Evolutionary conservation across 2,888 invertebrate genomes (phyloP).

Genomic region (Nephrocerus scutellatus): DNA sequence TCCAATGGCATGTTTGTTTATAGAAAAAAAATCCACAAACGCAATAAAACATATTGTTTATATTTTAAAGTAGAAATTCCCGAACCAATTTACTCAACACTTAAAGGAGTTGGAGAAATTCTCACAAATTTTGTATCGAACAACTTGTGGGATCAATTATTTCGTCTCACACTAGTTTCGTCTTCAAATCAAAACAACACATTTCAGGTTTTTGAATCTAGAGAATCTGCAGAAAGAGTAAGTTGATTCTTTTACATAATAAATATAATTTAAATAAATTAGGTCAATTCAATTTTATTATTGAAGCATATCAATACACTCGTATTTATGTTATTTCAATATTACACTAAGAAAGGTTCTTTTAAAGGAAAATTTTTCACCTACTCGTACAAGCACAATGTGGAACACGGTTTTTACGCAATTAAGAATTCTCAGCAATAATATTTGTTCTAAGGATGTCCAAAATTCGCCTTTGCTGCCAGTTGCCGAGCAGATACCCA

Average conservation of each 20-base stretch:
- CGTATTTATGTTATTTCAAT: background rate
- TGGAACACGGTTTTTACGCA: slow-evolving; percentile 57
- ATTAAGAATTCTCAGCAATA: slow-evolving; percentile 64
- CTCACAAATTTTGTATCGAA: slow-evolving; percentile 69
- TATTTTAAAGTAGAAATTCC: slow-evolving; percentile 66
- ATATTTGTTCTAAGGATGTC: slow-evolving; percentile 60
- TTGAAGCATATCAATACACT: no score
- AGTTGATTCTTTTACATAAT: slow-evolving; percentile 3
- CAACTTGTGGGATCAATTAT: slow-evolving; percentile 72
- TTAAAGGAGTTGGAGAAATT: slow-evolving; percentile 69
- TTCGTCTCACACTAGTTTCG: slow-evolving; percentile 42
- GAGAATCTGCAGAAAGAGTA: no score
- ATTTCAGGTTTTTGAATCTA: no score
- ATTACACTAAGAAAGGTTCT: background rate
- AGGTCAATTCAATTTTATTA: background rate
- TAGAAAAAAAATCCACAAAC: background rate
- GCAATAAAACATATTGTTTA: no score
- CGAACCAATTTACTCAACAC: slow-evolving; percentile 60
- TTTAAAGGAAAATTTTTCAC: background rate
- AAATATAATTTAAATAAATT: background rate
- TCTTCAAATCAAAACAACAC: slow-evolving; percentile 22
- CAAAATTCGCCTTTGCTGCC: slow-evolving; percentile 70
- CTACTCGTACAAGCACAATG: slow-evolving; percentile 38
- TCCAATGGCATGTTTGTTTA: slow-evolving; percentile 29
- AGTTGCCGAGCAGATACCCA: slow-evolving; percentile 75